Conservation (phyloP, 2,888 invertebrate genomes). For the Dynastes maya region DNA sequence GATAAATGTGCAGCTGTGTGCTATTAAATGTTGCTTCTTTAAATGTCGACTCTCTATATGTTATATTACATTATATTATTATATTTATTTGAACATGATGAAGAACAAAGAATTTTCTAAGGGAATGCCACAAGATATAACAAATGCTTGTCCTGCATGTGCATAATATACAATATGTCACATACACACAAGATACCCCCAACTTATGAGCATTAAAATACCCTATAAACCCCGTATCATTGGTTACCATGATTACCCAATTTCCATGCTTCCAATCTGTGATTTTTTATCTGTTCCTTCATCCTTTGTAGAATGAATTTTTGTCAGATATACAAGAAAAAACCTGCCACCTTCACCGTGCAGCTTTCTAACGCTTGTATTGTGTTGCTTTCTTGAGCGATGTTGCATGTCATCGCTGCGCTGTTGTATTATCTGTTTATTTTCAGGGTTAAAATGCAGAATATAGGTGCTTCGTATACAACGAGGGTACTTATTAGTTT, state of each 20-base stretch:
- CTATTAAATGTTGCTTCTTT: conserved; percentile 65
- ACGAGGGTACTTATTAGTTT: no score
- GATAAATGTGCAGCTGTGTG: conserved; percentile 68
- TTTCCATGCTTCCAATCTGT: neutral
- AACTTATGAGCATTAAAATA: neutral
- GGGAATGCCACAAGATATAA: conserved; percentile 60
- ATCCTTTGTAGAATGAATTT: conserved; percentile 44
- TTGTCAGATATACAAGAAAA: conserved; percentile 24
- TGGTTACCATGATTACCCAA: conserved; percentile 48
- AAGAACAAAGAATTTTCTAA: conserved; percentile 73
- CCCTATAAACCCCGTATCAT: conserved; percentile 28
- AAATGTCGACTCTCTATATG: conserved; percentile 53
- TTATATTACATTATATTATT: conserved; percentile 12
- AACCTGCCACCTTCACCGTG: conserved; percentile 29
- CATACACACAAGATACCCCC: neutral
- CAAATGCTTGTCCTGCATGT: conserved; percentile 57
- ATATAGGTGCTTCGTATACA: no score
- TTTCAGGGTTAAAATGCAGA: no score
- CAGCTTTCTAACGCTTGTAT: conserved; percentile 58
- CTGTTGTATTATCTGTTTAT: no score
- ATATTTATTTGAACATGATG: conserved; percentile 49
- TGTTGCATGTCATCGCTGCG: no score
- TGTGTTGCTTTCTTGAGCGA: conserved; percentile 61
- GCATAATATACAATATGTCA: conserved; percentile 9
- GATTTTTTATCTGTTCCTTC: conserved; percentile 45